These are phyloP conservation scores for Sylvia borin DNA, from an alignment of 2,797 vertebrate species.

Conservation along the genomic window DNA sequence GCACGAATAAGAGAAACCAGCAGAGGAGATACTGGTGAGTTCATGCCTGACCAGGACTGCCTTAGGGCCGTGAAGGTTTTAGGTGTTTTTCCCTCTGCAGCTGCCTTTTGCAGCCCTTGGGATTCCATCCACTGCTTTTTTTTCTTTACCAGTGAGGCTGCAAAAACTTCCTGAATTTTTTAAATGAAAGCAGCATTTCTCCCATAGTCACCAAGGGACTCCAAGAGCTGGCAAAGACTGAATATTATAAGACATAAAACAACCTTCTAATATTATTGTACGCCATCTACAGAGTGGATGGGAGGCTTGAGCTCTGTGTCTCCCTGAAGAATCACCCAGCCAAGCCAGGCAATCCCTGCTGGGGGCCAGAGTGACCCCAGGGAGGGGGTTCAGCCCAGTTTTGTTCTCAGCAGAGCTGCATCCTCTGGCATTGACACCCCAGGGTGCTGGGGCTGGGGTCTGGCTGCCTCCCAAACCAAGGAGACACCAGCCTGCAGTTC, in stretches of 20 bases:
- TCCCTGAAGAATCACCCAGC: not conserved
- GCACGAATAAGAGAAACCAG: not conserved
- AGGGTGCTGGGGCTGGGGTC: not conserved
- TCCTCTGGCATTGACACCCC: fast-evolving
- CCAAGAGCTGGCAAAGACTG: not conserved
- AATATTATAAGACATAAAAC: not conserved
- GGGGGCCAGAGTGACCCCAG: fast-evolving
- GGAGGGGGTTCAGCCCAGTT: not conserved
- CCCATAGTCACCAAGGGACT: not conserved
- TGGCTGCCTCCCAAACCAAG: not conserved
- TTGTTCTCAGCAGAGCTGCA: not conserved
- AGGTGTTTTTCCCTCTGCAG: not conserved
- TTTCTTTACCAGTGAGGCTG: not conserved
- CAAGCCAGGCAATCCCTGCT: not conserved
- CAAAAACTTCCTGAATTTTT: not conserved
- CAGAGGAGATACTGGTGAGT: not conserved
- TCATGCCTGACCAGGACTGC: not conserved
- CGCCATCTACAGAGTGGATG: too few species aligned
- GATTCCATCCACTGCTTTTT: not conserved
- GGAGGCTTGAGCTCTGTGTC: not conserved
- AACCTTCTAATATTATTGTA: not conserved
- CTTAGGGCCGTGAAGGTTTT: not conserved
- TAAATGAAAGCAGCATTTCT: not conserved
- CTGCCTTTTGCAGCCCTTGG: not conserved
- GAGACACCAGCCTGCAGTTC: not conserved